Base-by-base conservation (phyloP, 2,113 vertebrate species). In the Corythornis cristatus region DNA sequence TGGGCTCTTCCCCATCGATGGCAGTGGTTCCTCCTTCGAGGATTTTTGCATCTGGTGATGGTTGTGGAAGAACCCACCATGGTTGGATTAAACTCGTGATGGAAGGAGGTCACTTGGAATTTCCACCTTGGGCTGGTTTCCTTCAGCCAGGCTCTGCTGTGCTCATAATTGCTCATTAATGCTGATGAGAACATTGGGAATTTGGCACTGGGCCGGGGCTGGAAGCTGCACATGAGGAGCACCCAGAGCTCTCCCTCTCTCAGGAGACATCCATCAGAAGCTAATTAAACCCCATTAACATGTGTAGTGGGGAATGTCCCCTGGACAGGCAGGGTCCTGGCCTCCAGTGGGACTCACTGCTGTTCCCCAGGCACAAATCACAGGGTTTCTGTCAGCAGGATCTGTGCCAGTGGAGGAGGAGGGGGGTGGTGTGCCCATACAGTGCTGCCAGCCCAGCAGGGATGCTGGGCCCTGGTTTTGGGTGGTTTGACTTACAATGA, bases 261-360 rank as follows among this genome's bases (percentile, higher is more conserved):
- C 3, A 14, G 4, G 8, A 48, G n/a, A 31, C 35, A 40, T 33
- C 70, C 72, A 1, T 19, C 56, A 13, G 54, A 6, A 31, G 76
- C 15, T 12, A 33, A 46, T 54, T 25, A 51, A 85, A 50, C 8
- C 48, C 40, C 20, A 1, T 18, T 42, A 29, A 28, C 0, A 3
- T 7, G 6, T 3, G 9, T 15, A 11, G 15, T 14, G 28, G 21
- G 46, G n/a, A 42, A 18, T 2, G 5, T 20, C 3, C 26, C 40
- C n/a, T 40, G 54, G 5, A 5, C 43, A 46, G 58, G 16, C 40
- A 13, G 46, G 11, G 22, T 25, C 40, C n/a, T 33, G 46, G 61
- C 42, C 2, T n/a, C n/a, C 71, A 1, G 1, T 3, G n/a, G 54
- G 12, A 23, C 16, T 35, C 7, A 4, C 0, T 11, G 0, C 48